Evolutionary conservation across 2,888 invertebrate species (phyloP).

Genomic region (Clivina fossor): DNA sequence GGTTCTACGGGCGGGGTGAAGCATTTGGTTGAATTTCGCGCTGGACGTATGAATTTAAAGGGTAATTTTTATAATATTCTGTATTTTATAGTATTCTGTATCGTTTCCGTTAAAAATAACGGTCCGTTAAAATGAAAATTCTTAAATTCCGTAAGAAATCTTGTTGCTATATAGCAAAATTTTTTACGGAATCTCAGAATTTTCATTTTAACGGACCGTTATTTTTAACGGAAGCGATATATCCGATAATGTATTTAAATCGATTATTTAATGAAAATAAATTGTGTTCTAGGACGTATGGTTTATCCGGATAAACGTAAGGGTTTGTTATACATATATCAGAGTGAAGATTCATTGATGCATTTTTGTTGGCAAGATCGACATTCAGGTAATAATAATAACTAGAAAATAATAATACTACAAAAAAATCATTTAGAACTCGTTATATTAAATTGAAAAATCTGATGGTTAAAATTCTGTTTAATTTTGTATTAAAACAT

Average conservation of each 20-base stretch:
- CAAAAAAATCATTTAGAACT: too few species aligned
- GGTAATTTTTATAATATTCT: too few species aligned
- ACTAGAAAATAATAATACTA: not conserved
- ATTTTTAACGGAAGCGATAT: not conserved
- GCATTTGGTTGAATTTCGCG: constrained; percentile 92
- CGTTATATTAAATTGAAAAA: too few species aligned
- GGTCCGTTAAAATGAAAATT: too few species aligned
- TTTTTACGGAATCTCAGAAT: too few species aligned
- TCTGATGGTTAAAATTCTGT: too few species aligned
- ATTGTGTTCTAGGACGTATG: constrained; percentile 67
- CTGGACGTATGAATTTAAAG: constrained; percentile 94
- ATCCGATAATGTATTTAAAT: not conserved
- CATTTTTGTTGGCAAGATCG: constrained; percentile 99
- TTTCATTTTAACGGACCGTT: too few species aligned
- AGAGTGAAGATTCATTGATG: constrained; percentile 96
- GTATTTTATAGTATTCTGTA: too few species aligned
- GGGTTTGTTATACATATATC: constrained; percentile 92
- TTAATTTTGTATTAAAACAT: too few species aligned
- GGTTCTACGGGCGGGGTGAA: constrained; percentile 82
- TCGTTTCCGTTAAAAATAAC: too few species aligned
- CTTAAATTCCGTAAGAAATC: too few species aligned
- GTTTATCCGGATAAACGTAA: constrained; percentile 93
- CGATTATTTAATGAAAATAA: not conserved
- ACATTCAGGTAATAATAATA: constrained; percentile 59
- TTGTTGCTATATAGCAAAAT: too few species aligned